These are phyloP conservation scores for Drosophila mercatorum DNA, from an alignment of 2,888 invertebrate species.

Conservation along the genomic window DNA sequence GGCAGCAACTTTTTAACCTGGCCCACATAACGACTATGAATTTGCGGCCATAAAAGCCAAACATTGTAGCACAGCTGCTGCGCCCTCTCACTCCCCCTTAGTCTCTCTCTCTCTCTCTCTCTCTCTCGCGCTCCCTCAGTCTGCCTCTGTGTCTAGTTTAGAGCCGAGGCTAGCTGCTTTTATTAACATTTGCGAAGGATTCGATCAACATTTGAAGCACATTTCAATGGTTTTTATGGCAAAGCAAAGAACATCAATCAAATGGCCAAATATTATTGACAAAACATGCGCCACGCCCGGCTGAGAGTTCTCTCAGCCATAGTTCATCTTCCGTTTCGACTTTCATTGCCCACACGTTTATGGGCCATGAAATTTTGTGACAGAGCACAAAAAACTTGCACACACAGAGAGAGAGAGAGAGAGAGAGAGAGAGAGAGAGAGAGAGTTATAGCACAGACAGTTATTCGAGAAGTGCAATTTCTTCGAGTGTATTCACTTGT, in stretches of 20 bases:
- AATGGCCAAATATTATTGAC: slow-evolving; percentile 76
- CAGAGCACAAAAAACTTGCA: slow-evolving; percentile 31
- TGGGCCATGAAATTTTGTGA: slow-evolving; percentile 48
- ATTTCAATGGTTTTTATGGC: slow-evolving; percentile 77
- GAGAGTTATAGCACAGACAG: too few species aligned
- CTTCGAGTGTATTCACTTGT: slow-evolving; percentile 5
- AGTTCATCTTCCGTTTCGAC: slow-evolving; percentile 5
- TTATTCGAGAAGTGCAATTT: neutral
- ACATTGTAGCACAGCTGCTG: slow-evolving; percentile 58
- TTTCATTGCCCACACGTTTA: slow-evolving; percentile 25
- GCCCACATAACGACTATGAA: slow-evolving; percentile 60
- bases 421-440: too few species aligned
- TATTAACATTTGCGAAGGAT: slow-evolving; percentile 34
- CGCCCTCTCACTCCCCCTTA: neutral
- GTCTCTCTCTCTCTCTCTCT: neutral
- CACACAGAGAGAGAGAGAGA: too few species aligned
- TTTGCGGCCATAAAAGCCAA: slow-evolving; percentile 70
- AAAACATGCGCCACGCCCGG: slow-evolving; percentile 64
- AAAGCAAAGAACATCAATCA: slow-evolving; percentile 67
- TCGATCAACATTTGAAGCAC: slow-evolving; percentile 68
- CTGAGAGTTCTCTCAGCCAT: slow-evolving; percentile 32
- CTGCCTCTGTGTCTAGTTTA: slow-evolving; percentile 5
- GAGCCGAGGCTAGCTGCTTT: slow-evolving; percentile 2
- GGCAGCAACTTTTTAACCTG: slow-evolving; percentile 7
- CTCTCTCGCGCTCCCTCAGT: neutral